Conservation (phyloP, 2,888 invertebrate species). For the Onthophagus sagittarius region DNA sequence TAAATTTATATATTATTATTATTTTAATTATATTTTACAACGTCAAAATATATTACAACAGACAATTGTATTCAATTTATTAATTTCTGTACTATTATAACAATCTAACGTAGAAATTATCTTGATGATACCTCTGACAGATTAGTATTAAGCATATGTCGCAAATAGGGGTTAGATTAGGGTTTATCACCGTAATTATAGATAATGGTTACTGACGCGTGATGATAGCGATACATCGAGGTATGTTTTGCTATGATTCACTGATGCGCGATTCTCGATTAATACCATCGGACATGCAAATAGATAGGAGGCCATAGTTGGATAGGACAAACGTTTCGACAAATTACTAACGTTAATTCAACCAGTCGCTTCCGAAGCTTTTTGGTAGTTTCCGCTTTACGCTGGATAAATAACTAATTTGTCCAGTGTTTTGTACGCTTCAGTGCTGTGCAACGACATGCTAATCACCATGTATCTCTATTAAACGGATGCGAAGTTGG, state of each 20-base stretch:
- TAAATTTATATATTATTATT: no score
- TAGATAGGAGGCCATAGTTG: neutral
- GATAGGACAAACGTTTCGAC: neutral
- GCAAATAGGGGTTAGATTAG: neutral
- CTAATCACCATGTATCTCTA: neutral
- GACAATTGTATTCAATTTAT: no score
- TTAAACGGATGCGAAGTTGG: neutral
- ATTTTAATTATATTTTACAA: no score
- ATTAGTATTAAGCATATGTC: neutral
- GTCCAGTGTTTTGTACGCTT: neutral
- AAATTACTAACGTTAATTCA: conserved; percentile 8
- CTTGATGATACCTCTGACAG: neutral
- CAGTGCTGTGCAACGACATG: neutral
- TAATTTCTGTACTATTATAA: no score
- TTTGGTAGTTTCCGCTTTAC: conserved; percentile 6
- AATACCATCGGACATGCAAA: conserved; percentile 7
- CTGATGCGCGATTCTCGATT: neutral
- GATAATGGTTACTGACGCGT: neutral
- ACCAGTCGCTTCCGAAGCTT: conserved; percentile 1
- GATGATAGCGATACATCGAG: neutral
- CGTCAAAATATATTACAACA: no score
- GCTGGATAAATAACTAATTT: conserved; percentile 8
- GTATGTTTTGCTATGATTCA: neutral
- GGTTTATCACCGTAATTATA: neutral
- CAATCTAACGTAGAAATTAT: no score